Evolutionary conservation across 2,797 vertebrate genomes (phyloP), one percentile per base, ranked within the genome.

Genomic region (Pseudochromis fuscus): DNA sequence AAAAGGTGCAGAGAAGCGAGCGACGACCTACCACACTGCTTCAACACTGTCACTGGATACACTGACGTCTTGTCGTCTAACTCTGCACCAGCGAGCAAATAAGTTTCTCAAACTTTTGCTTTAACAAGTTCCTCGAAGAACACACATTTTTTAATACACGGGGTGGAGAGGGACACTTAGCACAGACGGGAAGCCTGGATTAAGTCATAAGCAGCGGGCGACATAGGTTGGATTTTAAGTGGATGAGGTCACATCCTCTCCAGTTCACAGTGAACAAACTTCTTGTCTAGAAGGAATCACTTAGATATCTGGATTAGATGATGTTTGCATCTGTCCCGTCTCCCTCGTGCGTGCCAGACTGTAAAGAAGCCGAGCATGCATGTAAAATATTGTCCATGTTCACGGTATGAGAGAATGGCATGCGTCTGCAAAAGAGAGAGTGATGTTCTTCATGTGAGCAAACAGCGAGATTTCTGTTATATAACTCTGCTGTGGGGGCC

Each of bases 181-280:
- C 81, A 91, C 85, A 85, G 92, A 90, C 83, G 72, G 88, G 78
- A 93, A 91, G 92, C 87, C 91, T 93, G 91, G 91, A 92, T 94
- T 94, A 93, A 95, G 91, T 91, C 89, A 89, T 83, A 71, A 87
- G 79, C 59, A 59, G 91, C 91, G 86, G 92, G 93, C 90, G 88
- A 93, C 91, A 95, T 94, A 92, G 88, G 90, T 92, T 91, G 87
- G 92, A 96, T 96, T 93, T 94, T 90, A 94, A 80, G 31, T 68
- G 88, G 82, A 91, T 97, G 95, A 97, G 92, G 92, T 97, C 96
- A 96, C 87, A 95, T 95, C 95, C 95, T 96, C 83, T 92, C 88
- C 69, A 89, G 90, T 53, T 91, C 91, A 88, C 86, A 90, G 92
- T 90, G 91, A 82, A 79, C 84, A 89, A 93, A 91, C 90, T 82